Base-by-base conservation (phyloP, 1,140 invertebrate genomes). In the Rhopalosiphum padi region DNA sequence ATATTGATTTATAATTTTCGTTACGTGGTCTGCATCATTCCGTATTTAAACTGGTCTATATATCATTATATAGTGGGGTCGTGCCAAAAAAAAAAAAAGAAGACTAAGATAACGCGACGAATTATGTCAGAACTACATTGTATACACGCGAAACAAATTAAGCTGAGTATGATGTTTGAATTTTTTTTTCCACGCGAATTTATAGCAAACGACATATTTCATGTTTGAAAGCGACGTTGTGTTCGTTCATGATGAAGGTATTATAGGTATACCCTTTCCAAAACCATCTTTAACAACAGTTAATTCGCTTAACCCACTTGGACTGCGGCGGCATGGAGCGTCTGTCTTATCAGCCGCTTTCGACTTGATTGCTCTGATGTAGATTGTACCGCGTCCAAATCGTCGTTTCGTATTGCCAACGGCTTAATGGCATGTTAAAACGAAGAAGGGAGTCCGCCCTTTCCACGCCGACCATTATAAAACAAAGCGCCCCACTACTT, bases 371-470 rank as follows among this genome's bases (percentile, higher is more conserved):
- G 48, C 87, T 89, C 87, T 23, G 48, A 48, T 48, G 87, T n/a
- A 7, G 86, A 23, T n/a, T 51, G 25, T 48, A 88, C 46, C 86
- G 46, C 86, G n/a, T 53, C 46, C 46, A 89, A 53, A 89, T 53
- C n/a, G 35, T 21, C 48, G n/a, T 23, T 21, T 46, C 87, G 53
- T 89, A 37, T 87, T 87, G 86, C 43, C 86, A 48, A 87, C 87
- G 46, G 43, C 43, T 53, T 89, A 88, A 89, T 48, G 87, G n/a
- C 87, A 89, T 48, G 87, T 89, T 89, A 89, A 89, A 89, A 85
- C 22, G 37, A 41, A 11, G 37, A 41, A 11, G 23, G 23, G 37
- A 85, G 23, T 9, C 3, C 37, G 8, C 37, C 35, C 23, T 25
- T 23, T 41, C 37, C 37, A 41, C 35, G 5, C 60, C 30, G 18